Percentiles rank a stretch among this genome's conserved stretches.
These are phyloP conservation scores for Drosophila varians DNA, from an alignment of 1,140 invertebrate genomes.

Conservation along the genomic window DNA sequence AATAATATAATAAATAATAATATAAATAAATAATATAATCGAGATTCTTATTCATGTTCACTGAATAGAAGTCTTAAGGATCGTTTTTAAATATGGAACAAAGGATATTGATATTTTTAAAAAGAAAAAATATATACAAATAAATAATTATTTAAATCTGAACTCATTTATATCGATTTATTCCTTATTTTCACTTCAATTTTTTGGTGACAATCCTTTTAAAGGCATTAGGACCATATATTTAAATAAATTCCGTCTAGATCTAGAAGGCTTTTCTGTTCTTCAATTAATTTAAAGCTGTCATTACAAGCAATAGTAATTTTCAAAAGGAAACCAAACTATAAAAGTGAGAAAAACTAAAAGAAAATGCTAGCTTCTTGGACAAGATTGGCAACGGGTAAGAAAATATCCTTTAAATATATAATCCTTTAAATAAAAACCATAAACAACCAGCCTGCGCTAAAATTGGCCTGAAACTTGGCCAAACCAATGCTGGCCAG, in stretches of 20 bases:
- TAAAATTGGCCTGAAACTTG: slow-evolving; percentile 1
- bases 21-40: no score
- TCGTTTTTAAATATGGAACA: no score
- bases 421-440: background rate
- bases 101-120: no score
- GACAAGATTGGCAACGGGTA: slow-evolving; percentile 24
- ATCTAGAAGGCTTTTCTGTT: background rate
- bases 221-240: slow-evolving; percentile 1
- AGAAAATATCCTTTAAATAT: background rate
- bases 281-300: background rate
- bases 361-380: slow-evolving; percentile 31
- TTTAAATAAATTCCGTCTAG: background rate
- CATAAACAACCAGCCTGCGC: slow-evolving; percentile 7
- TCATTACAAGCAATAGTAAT: slow-evolving; percentile 6
- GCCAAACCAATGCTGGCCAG: background rate
- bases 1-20: no score
- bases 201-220: background rate
- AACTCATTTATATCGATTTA: background rate
- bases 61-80: no score
- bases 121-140: no score
- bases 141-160: background rate
- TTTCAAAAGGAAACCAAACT: slow-evolving; percentile 3
- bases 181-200: background rate
- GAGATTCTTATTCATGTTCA: no score
- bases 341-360: background rate